These are phyloP conservation scores for Dromas ardeola DNA, from an alignment of 2,113 vertebrate genomes.

Conservation along the genomic window DNA sequence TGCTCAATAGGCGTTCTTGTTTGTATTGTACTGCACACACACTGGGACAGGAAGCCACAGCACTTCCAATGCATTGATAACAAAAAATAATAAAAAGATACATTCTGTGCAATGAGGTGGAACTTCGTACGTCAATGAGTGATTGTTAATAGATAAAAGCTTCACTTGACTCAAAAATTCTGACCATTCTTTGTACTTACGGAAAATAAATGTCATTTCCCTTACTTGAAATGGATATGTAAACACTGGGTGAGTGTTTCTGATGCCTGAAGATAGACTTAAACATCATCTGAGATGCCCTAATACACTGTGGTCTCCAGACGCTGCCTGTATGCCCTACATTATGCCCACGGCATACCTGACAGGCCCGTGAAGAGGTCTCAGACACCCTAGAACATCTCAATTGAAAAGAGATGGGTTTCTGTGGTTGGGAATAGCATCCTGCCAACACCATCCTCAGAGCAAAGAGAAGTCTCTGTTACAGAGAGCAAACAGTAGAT, in stretches of 20 bases:
- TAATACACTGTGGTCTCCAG: background rate
- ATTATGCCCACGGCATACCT: background rate
- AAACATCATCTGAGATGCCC: background rate
- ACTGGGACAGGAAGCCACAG: conserved; percentile 6
- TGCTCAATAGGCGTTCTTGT: background rate
- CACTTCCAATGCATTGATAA: conserved; percentile 9
- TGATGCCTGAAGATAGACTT: background rate
- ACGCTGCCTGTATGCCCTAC: fast-evolving
- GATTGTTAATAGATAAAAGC: background rate
- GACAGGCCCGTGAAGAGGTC: background rate
- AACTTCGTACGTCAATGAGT: background rate
- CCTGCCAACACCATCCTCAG: background rate
- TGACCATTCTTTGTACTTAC: background rate
- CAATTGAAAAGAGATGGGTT: fast-evolving
- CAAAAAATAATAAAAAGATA: conserved; percentile 1
- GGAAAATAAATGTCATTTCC: background rate
- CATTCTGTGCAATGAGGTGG: background rate
- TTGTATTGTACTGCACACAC: background rate
- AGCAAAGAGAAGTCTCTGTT: background rate
- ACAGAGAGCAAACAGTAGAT: background rate
- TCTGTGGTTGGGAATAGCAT: background rate
- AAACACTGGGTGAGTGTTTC: background rate
- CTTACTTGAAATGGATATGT: background rate
- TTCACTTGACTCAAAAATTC: background rate
- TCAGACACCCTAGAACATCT: background rate